Conservation (phyloP, 2,113 vertebrate species). For the Esox niger region DNA sequence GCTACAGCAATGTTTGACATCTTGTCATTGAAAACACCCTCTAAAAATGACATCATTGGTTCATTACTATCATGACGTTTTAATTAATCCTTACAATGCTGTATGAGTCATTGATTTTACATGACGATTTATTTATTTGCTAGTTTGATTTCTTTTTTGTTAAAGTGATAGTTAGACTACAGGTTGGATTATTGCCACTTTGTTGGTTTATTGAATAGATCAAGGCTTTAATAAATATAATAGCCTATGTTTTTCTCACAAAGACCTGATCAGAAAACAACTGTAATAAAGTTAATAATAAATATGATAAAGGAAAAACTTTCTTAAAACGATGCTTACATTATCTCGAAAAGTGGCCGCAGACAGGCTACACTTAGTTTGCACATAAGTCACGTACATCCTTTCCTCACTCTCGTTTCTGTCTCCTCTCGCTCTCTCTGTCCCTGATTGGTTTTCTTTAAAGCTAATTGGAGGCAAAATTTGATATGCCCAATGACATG, state of each 20-base stretch:
- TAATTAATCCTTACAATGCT: slow-evolving; percentile 14
- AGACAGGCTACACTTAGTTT: slow-evolving; percentile 53
- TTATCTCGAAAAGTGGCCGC: slow-evolving; percentile 38
- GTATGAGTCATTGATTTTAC: background rate
- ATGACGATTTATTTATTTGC: background rate
- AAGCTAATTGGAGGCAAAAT: slow-evolving; percentile 66
- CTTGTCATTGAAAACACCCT: slow-evolving; percentile 68
- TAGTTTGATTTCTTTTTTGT: background rate
- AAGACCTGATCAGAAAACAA: background rate
- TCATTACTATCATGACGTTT: slow-evolving; percentile 39
- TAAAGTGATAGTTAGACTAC: too few species aligned
- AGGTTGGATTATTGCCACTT: too few species aligned
- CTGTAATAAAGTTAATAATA: background rate
- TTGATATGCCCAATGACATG: slow-evolving; percentile 71
- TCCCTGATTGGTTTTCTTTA: slow-evolving; percentile 61
- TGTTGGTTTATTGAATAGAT: background rate
- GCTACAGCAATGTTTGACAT: slow-evolving; percentile 23
- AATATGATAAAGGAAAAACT: background rate
- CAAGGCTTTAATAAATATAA: too few species aligned
- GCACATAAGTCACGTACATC: slow-evolving; percentile 71
- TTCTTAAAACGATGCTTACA: slow-evolving; percentile 32
- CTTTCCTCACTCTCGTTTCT: slow-evolving; percentile 44
- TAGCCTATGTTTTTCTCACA: background rate
- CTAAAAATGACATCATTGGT: slow-evolving; percentile 59
- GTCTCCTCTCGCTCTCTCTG: slow-evolving; percentile 24